Conservation (phyloP, 2,888 invertebrate genomes). For the Harpalus rufipes region DNA sequence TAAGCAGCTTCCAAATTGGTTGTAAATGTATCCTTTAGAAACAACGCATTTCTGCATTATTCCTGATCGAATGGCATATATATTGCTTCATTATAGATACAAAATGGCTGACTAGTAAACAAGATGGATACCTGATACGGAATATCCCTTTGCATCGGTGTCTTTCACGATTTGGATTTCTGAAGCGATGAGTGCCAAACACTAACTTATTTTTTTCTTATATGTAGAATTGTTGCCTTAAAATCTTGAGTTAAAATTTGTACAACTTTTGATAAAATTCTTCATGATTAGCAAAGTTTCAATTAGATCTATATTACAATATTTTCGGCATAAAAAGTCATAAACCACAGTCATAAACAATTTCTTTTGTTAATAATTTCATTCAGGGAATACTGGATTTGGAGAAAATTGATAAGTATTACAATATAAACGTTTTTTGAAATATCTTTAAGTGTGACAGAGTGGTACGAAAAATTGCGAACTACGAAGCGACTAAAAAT, state of each 20-base stretch:
- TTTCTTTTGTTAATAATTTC: slow-evolving; percentile 36
- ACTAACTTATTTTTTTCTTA: slow-evolving; percentile 1
- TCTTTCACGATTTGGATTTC: slow-evolving; percentile 9
- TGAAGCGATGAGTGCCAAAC: neutral
- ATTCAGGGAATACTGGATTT: slow-evolving; percentile 35
- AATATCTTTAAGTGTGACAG: too few relatives aligned
- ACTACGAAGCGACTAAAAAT: too few relatives aligned
- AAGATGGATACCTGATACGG: slow-evolving; percentile 55
- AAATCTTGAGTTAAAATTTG: neutral
- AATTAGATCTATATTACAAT: slow-evolving; percentile 11
- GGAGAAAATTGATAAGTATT: neutral
- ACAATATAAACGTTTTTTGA: too few relatives aligned
- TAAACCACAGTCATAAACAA: slow-evolving; percentile 24
- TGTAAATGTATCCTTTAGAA: too few relatives aligned
- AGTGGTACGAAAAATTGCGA: too few relatives aligned
- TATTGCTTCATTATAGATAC: too few relatives aligned
- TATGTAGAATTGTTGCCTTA: neutral
- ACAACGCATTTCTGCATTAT: neutral
- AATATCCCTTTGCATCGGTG: slow-evolving; percentile 61
- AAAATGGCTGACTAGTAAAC: neutral
- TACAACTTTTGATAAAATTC: neutral
- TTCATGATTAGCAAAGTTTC: slow-evolving; percentile 18
- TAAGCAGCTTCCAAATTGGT: too few relatives aligned
- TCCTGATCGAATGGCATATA: neutral
- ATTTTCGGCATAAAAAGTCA: slow-evolving; percentile 24